Percentiles rank a stretch among this genome's conserved stretches.
These are phyloP conservation scores for Pelosia muscerda DNA, from an alignment of 2,888 invertebrate genomes.

Conservation along the genomic window DNA sequence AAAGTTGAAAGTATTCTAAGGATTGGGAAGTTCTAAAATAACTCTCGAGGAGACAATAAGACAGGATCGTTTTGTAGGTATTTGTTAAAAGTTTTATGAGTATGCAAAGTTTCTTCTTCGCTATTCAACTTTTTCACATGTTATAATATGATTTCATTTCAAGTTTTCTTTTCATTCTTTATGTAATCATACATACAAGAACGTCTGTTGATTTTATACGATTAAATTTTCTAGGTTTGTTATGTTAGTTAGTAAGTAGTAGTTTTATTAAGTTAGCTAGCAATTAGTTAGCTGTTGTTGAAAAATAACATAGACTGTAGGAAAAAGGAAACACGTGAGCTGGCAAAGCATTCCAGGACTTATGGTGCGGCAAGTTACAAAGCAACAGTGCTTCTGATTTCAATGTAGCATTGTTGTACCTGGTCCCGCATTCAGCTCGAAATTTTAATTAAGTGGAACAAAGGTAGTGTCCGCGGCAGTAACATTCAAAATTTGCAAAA, in stretches of 20 bases:
- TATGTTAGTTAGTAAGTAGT: no score
- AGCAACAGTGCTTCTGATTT: background rate
- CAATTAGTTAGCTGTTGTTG: no score
- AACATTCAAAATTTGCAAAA: background rate
- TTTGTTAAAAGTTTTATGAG: conserved; percentile 68
- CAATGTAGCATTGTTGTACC: background rate
- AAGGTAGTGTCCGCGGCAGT: background rate
- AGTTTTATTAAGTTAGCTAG: no score
- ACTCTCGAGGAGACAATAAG: conserved; percentile 69
- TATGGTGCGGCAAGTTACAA: no score
- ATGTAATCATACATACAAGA: background rate
- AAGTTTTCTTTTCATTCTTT: background rate
- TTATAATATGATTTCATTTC: background rate
- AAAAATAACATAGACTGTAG: no score
- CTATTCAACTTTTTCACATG: conserved; percentile 10
- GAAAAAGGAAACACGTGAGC: no score
- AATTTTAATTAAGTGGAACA: background rate
- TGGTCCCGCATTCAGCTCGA: background rate
- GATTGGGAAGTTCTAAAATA: conserved; percentile 76
- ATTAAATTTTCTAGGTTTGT: no score
- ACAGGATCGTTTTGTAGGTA: conserved; percentile 68
- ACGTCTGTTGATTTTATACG: no score
- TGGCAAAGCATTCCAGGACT: no score
- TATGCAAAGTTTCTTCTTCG: conserved; percentile 56
- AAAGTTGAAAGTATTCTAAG: conserved; percentile 77